A percentile compares a stretch with the other conserved stretches of the same genome.
Evolutionary conservation across 2,888 invertebrate species (phyloP).

Genomic region (Rhaphigaster nebulosa): DNA sequence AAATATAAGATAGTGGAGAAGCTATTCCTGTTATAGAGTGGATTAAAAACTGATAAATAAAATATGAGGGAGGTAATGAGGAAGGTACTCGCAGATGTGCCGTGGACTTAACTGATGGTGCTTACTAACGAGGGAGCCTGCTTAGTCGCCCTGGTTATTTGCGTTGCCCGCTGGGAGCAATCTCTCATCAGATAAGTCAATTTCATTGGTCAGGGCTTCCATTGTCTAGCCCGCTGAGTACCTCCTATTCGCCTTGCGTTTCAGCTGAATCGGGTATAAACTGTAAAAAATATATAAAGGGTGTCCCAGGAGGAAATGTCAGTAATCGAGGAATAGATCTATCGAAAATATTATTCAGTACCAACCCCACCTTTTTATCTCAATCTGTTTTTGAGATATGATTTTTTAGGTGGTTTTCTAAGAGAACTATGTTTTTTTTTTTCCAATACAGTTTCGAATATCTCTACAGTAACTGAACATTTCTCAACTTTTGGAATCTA

Average conservation of each 20-base stretch:
- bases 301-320: no score
- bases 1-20: no score
- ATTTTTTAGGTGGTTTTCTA: no score
- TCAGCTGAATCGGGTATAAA: background rate
- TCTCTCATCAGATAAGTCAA: conserved; percentile 1
- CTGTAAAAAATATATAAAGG: background rate
- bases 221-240: background rate
- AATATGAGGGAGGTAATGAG: background rate
- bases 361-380: no score
- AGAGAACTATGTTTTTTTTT: no score
- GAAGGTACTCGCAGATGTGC: background rate
- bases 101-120: background rate
- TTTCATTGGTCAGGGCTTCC: background rate
- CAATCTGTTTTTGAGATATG: no score
- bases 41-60: background rate
- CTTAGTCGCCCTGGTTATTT: background rate
- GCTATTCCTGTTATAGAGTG: background rate
- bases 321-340: no score
- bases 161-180: background rate
- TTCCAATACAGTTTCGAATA: no score
- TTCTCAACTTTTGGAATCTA: no score
- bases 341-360: no score
- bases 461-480: no score
- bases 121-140: background rate
- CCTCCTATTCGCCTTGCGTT: background rate